Base-by-base conservation (phyloP, 2,113 vertebrate species). In the Garra rufa region DNA sequence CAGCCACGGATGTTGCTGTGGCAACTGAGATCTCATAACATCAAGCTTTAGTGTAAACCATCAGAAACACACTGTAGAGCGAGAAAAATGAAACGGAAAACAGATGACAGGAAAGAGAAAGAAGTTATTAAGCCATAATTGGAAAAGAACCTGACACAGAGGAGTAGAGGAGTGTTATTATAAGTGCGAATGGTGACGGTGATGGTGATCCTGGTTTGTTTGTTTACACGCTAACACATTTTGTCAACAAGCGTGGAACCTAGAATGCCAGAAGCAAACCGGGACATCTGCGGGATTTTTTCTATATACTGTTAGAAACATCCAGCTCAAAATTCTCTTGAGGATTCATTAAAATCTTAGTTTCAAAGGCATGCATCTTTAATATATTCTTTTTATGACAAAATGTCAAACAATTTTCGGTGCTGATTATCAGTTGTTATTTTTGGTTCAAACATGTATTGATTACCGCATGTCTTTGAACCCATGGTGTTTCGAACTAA, bases 1-100 rank as follows among this genome's bases (percentile, higher is more conserved):
- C 89, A 84, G 24, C 89, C 86, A 87, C 55, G 19, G 43, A 82
- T 87, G 95, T 96, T 96, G 90, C 95, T 93, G 96, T 95, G 94
- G 96, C 91, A 94, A 96, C 93, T 50, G 91, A 88, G 90, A 92
- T 76, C 92, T 87, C 91, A 92, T 92, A 93, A 92, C 92, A 92
- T 86, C 89, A 61, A 88, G 89, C 86, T 91, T 86, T 73, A 76
- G 65, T 50, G 77, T 76, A 73, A 74, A 76, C 74, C 52, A 71
- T 81, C 81, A 79, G 73, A 85, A 84, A 78, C 77, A 80, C 28
- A 78, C 43, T 57, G 57, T 34, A 44, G 34, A 83, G 28, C 46
- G 11, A 74, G 43, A 78, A 46, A 70, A 65, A 21, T 17, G n/a
- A 79, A 44, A 73, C 9, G 86, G 87, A 70, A 14, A 38, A 80